Conservation (phyloP, 2,113 vertebrate genomes). For the Parotia lawesii region DNA sequence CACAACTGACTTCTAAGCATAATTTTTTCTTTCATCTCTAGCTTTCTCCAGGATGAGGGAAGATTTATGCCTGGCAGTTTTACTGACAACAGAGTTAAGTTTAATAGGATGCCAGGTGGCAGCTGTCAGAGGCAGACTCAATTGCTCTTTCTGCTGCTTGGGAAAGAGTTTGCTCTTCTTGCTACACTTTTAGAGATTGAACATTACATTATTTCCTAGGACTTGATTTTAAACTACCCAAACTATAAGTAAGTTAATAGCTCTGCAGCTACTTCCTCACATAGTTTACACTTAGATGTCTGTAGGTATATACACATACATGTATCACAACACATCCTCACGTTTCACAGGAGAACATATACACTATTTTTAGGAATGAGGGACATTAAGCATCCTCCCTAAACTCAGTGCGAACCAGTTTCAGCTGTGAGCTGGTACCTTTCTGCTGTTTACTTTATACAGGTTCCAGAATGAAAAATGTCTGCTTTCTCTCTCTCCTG, state of each 20-base stretch:
- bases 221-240: background rate
- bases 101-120: constrained; percentile 47
- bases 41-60: constrained; percentile 11
- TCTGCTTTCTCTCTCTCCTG: background rate
- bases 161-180: constrained; percentile 9
- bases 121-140: constrained; percentile 28
- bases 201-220: background rate
- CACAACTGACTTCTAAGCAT: constrained; percentile 6
- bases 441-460: constrained; percentile 1
- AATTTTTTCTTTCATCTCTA: constrained; percentile 43
- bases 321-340: background rate
- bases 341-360: background rate
- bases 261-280: background rate
- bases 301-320: background rate
- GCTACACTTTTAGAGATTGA: background rate
- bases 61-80: constrained; percentile 43
- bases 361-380: background rate
- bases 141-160: constrained; percentile 2
- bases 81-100: background rate
- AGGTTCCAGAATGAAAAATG: background rate
- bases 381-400: background rate
- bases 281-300: background rate
- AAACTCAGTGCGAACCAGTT: background rate
- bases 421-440: constrained; percentile 5
- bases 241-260: background rate